These are phyloP conservation scores for Chloroceryle aenea DNA, from an alignment of 2,113 vertebrate species.

Conservation along the genomic window DNA sequence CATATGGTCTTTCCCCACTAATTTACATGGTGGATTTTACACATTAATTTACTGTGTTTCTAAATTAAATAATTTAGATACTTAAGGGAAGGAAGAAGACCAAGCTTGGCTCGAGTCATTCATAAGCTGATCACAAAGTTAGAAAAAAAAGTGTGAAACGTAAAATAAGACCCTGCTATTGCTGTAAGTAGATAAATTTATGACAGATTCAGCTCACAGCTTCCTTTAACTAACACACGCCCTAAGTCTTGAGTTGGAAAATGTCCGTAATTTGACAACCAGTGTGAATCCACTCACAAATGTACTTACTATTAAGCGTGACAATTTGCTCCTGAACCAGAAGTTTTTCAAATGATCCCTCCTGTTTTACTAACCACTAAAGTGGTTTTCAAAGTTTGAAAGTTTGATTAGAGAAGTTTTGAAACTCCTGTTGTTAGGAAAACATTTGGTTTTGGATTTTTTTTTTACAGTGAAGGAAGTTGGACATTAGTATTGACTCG, in stretches of 20 bases:
- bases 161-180: background rate
- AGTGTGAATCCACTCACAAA: background rate
- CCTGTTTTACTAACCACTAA: background rate
- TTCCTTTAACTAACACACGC: background rate
- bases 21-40: background rate
- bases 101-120: background rate
- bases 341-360: background rate
- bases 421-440: background rate
- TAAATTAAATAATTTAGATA: constrained; percentile 1
- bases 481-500: background rate
- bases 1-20: constrained; percentile 41
- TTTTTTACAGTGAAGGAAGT: background rate
- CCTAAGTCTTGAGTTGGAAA: background rate
- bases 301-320: background rate
- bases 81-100: background rate
- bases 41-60: background rate
- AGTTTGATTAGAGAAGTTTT: background rate
- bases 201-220: background rate
- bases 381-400: background rate
- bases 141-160: background rate
- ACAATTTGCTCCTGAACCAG: background rate
- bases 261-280: background rate
- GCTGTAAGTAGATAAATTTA: background rate
- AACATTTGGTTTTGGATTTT: background rate
- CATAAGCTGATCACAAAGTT: constrained; percentile 15